Evolutionary conservation across 2,888 invertebrate genomes (phyloP), one percentile per base, ranked within the genome.

Genomic region (Galeruca laticollis): DNA sequence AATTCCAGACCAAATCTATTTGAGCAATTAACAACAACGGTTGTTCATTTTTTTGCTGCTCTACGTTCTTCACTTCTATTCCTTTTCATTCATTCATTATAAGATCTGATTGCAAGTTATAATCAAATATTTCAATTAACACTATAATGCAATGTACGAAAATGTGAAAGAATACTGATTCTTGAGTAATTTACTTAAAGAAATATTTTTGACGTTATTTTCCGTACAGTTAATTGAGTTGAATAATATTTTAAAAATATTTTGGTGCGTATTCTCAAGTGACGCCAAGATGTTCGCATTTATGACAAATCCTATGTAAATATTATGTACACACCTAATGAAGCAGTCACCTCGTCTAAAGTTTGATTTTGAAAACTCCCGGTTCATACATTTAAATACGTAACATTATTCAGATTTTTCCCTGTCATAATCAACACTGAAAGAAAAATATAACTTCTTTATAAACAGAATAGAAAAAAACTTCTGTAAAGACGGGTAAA

Each of bases 381-480:
- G 20, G 49, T 62, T 62, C 62, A 62, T 62, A 62, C 51, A 62
- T 62, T 62, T 51, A 62, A 51, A 62, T 62, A 18, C 6, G 49
- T 49, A 62, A 15, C 9, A 62, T 62, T 62, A 62, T 62, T 62
- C 51, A 62, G 15, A 62, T 61, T 54, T n/a, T 31, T n/a, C 33
- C 40, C n/a, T 40, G 13, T 2, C n/a, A 5, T 40, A 40, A 6
- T n/a, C 5, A 40, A 40, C n/a, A 13, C n/a, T 6, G n/a, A 40
- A 40, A 40, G 40, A 40, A 40, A 40, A 40, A 40, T 40, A 40
- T 13, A 13, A 40, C 40, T 40, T 40, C n/a, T n/a, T n/a, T n/a
- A 9, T 13, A 40, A 40, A 40, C n/a, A n/a, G 13, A n/a, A 3
- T 40, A 13, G 35, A 11, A 35, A 35, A 40, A 13, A 40, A 13